phyloP scores from a whole-genome alignment of 2,113 vertebrate species.

The Syrmaticus mikado region DNA sequence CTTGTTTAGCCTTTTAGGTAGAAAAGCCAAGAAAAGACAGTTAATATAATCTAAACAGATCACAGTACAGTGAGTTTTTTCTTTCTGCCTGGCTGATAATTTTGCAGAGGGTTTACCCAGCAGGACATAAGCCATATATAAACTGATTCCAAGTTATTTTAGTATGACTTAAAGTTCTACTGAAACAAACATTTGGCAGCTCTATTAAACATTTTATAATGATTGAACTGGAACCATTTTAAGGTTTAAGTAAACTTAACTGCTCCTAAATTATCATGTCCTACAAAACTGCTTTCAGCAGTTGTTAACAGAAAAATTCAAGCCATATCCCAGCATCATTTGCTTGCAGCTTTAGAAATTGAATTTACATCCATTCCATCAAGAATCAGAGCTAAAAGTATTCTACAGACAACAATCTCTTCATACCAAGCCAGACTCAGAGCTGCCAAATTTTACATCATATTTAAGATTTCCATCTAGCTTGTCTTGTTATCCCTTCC shows the following conservation, averaged over 20 bases:
- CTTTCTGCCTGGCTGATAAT: not conserved
- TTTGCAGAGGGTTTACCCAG: not conserved
- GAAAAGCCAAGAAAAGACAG: not conserved
- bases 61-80: not conserved
- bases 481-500: not conserved
- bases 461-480: not conserved
- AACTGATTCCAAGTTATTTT: not conserved
- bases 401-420: not conserved
- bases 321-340: not conserved
- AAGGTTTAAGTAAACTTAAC: not conserved
- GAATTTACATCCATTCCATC: not conserved
- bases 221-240: accelerated
- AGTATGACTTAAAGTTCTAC: not conserved
- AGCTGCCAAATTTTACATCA: not conserved
- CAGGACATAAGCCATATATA: not conserved
- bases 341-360: not conserved
- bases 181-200: not conserved
- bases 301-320: not conserved
- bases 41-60: not conserved
- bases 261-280: not conserved
- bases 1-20: constrained; percentile 81
- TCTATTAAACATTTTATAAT: not conserved
- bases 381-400: not conserved
- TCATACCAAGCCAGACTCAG: not conserved
- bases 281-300: not conserved